Percentiles rank a stretch among this genome's conserved stretches.
These are phyloP conservation scores for Saccopteryx leptura DNA, from an alignment of 2,113 vertebrate genomes.

Conservation along the genomic window DNA sequence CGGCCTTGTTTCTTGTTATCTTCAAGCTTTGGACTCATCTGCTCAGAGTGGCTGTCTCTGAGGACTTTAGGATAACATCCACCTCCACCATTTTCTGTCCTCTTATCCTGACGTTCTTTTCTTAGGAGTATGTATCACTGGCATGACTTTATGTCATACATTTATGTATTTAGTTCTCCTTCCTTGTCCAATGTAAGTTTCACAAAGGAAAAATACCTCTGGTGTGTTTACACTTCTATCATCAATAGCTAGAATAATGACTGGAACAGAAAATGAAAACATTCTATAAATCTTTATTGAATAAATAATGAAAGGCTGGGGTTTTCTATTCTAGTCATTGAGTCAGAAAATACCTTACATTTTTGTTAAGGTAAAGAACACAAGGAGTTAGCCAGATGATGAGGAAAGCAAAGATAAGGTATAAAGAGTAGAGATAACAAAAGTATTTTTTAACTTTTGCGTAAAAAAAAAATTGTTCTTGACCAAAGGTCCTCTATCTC, in stretches of 20 bases:
- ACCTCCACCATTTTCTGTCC: background rate
- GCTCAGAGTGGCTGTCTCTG: background rate
- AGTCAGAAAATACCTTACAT: background rate
- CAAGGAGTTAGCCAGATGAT: background rate
- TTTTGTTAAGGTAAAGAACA: background rate
- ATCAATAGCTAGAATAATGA: background rate
- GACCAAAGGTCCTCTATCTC: background rate
- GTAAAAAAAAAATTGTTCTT: background rate
- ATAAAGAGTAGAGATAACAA: background rate
- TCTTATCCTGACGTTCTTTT: background rate
- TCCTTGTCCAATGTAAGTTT: background rate
- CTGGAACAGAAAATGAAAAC: background rate
- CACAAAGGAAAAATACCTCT: background rate
- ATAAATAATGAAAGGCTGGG: background rate
- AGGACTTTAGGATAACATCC: fast-evolving
- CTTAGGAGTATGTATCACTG: background rate
- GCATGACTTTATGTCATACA: background rate
- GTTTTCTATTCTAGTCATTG: background rate
- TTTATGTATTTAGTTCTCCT: background rate
- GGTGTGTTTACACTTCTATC: background rate
- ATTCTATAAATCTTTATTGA: background rate
- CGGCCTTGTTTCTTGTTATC: background rate
- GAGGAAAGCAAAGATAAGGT: background rate
- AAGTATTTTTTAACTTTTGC: background rate
- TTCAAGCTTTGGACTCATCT: background rate